phyloP scores from a whole-genome alignment of 2,113 vertebrate genomes.

The Pipra filicauda region DNA sequence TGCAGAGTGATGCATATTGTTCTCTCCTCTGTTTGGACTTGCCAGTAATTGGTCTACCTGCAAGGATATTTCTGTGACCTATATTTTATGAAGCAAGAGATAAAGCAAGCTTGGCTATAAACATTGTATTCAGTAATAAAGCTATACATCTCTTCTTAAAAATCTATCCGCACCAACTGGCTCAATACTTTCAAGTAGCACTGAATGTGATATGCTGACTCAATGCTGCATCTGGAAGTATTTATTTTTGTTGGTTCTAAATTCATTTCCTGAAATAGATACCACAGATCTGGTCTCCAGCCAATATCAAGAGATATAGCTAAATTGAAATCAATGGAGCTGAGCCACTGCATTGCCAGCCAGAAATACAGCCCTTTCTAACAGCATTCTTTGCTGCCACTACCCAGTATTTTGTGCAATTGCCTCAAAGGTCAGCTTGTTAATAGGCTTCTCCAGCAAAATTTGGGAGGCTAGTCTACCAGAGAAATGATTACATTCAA shows the following conservation, averaged over 20 bases:
- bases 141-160: slow-evolving; percentile 58
- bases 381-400: neutral
- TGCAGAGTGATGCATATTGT: neutral
- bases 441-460: neutral
- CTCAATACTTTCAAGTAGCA: slow-evolving; percentile 3
- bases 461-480: neutral
- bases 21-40: neutral
- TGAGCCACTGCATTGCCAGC: neutral
- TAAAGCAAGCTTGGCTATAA: slow-evolving; percentile 59
- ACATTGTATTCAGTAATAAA: slow-evolving; percentile 53
- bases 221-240: slow-evolving; percentile 68
- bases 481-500: neutral
- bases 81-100: neutral
- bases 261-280: slow-evolving; percentile 44
- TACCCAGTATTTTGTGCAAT: neutral
- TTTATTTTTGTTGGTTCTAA: slow-evolving; percentile 52
- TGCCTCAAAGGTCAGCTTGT: neutral
- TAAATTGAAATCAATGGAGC: neutral
- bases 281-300: slow-evolving; percentile 19
- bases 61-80: slow-evolving; percentile 8
- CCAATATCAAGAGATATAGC: slow-evolving; percentile 48
- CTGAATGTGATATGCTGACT: slow-evolving; percentile 71
- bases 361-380: neutral
- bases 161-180: slow-evolving; percentile 58
- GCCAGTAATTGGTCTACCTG: neutral